phyloP scores from a whole-genome alignment of 2,888 invertebrate species.

The Apodemia mormo region DNA sequence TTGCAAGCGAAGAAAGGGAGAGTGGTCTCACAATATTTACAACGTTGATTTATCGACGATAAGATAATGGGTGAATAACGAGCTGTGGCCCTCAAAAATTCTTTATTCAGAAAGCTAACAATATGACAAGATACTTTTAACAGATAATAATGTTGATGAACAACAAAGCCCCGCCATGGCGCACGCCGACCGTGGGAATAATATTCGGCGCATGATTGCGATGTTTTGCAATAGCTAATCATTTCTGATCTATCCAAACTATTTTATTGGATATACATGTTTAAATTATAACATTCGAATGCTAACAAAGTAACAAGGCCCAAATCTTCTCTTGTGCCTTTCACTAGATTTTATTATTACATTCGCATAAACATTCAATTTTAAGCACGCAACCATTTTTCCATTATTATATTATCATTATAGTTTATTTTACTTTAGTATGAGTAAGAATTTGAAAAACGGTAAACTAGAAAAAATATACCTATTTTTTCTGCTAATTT shows the following conservation, averaged over 20 bases:
- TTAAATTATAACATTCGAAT: slow-evolving; percentile 30
- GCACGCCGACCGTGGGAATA: slow-evolving; percentile 73
- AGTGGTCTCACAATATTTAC: slow-evolving; percentile 66
- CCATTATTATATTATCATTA: not conserved
- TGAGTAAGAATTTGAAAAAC: too few species aligned
- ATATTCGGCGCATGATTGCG: slow-evolving; percentile 64
- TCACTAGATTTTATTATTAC: slow-evolving; percentile 22
- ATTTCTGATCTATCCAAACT: slow-evolving; percentile 45
- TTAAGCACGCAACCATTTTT: not conserved
- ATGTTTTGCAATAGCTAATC: slow-evolving; percentile 70
- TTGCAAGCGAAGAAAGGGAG: slow-evolving; percentile 45
- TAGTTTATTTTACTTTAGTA: not conserved
- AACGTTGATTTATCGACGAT: slow-evolving; percentile 72
- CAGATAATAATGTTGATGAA: slow-evolving; percentile 80
- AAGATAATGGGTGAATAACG: slow-evolving; percentile 68
- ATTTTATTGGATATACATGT: slow-evolving; percentile 31
- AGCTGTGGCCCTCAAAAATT: slow-evolving; percentile 58
- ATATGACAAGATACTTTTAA: slow-evolving; percentile 81
- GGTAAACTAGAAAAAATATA: too few species aligned
- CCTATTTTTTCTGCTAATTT: too few species aligned
- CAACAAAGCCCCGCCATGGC: slow-evolving; percentile 61
- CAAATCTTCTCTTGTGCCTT: slow-evolving; percentile 12
- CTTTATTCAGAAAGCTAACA: slow-evolving; percentile 78
- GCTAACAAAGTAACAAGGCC: slow-evolving; percentile 9
- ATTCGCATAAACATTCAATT: not conserved